Conservation (phyloP, 2,797 vertebrate species). For the Phyllotis vaccarum region DNA sequence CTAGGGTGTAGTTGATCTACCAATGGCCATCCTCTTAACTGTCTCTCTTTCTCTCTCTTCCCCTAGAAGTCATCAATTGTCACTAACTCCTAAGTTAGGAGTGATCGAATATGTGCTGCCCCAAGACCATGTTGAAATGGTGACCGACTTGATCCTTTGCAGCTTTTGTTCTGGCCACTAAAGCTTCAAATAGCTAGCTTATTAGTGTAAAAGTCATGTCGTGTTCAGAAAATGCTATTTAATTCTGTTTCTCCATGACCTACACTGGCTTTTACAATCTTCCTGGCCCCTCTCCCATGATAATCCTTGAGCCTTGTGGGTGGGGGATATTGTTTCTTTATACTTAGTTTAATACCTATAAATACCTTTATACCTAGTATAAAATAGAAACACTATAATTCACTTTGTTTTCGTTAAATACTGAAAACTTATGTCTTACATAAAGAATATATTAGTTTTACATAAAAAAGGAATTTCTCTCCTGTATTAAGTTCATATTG, state of each 20-base stretch:
- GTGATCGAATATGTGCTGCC: neutral
- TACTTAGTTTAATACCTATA: neutral
- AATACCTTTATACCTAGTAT: neutral
- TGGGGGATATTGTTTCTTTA: neutral
- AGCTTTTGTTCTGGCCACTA: neutral
- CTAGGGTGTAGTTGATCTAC: neutral
- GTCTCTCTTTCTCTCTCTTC: no score
- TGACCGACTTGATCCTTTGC: neutral
- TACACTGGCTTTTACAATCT: neutral
- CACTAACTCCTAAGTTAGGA: neutral
- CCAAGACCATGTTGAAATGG: neutral
- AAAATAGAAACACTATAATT: neutral
- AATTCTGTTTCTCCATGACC: neutral
- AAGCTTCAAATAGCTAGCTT: neutral
- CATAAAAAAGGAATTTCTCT: neutral
- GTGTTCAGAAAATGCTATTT: neutral
- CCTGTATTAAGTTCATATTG: neutral
- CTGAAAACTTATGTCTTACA: neutral
- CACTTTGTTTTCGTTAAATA: neutral
- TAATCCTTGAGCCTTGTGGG: neutral
- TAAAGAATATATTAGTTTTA: neutral
- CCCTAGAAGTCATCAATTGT: neutral
- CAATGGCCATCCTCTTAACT: no score
- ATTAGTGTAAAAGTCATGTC: neutral
- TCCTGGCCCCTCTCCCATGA: neutral